A percentile compares a stretch with the other conserved stretches of the same genome.
Conservation (phyloP, 2,888 invertebrate species). For the Uloborus plumipes region DNA sequence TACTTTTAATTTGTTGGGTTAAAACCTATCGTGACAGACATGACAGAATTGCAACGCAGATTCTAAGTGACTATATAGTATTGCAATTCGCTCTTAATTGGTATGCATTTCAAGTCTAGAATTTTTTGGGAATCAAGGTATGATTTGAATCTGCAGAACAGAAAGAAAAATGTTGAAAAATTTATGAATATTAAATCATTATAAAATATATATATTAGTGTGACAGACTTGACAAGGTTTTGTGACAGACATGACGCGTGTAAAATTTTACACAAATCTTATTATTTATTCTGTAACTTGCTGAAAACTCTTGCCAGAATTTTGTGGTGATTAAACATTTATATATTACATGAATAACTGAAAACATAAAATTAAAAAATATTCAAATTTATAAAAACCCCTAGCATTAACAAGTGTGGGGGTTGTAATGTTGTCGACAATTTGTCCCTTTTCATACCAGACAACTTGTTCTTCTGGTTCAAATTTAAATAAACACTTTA, state of each 20-base stretch:
- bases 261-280: not conserved
- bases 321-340: not conserved
- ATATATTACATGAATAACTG: not conserved
- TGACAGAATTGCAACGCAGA: not conserved
- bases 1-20: not conserved
- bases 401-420: not conserved
- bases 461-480: not conserved
- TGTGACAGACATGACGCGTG: constrained; percentile 8
- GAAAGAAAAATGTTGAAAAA: no score
- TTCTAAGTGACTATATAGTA: not conserved
- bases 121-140: not conserved
- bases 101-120: not conserved
- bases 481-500: not conserved
- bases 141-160: no score
- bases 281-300: not conserved
- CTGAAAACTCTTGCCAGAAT: not conserved
- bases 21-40: not conserved
- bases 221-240: constrained; percentile 4
- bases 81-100: not conserved
- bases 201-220: not conserved
- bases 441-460: not conserved
- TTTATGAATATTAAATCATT: no score
- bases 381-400: not conserved
- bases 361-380: not conserved
- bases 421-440: not conserved